These are phyloP conservation scores for Perithous albicinctus DNA, from an alignment of 2,888 invertebrate genomes.

Conservation along the genomic window DNA sequence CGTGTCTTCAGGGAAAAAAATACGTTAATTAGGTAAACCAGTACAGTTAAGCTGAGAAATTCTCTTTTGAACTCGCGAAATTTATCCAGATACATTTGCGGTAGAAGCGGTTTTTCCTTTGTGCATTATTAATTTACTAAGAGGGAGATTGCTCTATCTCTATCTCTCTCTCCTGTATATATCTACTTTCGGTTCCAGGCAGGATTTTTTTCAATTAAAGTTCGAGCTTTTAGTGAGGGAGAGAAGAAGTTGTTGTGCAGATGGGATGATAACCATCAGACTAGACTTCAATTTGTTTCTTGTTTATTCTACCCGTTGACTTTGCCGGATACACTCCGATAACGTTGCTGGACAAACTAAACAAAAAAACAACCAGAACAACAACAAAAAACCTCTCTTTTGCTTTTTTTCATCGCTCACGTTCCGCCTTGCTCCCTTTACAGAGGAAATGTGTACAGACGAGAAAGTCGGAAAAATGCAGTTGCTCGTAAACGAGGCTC, in stretches of 20 bases:
- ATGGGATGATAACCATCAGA: conserved; percentile 28
- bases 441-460: background rate
- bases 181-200: conserved; percentile 12
- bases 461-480: conserved; percentile 21
- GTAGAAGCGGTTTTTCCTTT: conserved; percentile 8
- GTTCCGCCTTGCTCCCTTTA: conserved; percentile 12
- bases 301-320: conserved; percentile 51
- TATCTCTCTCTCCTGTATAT: background rate
- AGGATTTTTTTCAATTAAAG: conserved; percentile 62
- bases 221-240: background rate
- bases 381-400: background rate
- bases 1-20: background rate
- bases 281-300: conserved; percentile 36
- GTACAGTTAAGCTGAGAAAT: conserved; percentile 19
- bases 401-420: background rate
- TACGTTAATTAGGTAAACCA: conserved; percentile 2
- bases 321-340: conserved; percentile 32
- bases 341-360: conserved; percentile 41
- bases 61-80: conserved; percentile 25
- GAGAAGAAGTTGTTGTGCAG: background rate
- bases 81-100: conserved; percentile 40
- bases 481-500: background rate
- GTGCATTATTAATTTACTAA: conserved; percentile 37
- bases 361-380: too few relatives aligned
- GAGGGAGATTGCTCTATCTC: conserved; percentile 23